phyloP scores from a whole-genome alignment of 2,888 invertebrate genomes.

The Ashinkailepas kermadecensis region DNA sequence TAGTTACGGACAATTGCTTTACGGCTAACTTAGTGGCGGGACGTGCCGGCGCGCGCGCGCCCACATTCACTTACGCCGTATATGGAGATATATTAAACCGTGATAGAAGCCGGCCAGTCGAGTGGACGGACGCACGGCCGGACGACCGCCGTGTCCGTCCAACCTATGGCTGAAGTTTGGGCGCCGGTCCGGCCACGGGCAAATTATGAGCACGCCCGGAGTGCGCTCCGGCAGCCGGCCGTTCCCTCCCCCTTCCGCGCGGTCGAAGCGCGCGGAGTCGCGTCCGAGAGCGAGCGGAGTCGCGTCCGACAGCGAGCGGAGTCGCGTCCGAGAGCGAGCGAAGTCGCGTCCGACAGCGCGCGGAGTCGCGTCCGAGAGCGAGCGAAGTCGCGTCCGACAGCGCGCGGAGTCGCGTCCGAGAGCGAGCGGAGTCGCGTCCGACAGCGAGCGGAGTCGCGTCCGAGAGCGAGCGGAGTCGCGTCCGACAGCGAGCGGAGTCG shows the following conservation, averaged over 20 bases:
- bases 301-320: background rate
- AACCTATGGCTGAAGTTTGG: background rate
- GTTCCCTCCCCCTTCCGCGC: background rate
- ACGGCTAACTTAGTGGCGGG: constrained; percentile 13
- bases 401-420: background rate
- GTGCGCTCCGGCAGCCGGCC: background rate
- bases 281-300: background rate
- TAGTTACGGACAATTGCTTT: constrained; percentile 10
- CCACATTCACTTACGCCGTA: constrained; percentile 17
- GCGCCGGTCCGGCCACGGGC: background rate
- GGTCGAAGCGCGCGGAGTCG: too few species aligned
- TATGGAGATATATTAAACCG: constrained; percentile 19
- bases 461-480: background rate
- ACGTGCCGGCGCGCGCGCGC: background rate
- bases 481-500: background rate
- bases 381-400: too few species aligned
- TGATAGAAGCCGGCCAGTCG: background rate
- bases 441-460: too few species aligned
- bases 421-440: too few species aligned
- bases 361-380: background rate
- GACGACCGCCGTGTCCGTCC: background rate
- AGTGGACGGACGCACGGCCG: too few species aligned
- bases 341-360: background rate
- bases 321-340: background rate
- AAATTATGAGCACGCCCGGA: background rate